Conservation (phyloP, 35 echinoderm and acorn worm species). For the Holothuria glaberrima region DNA sequence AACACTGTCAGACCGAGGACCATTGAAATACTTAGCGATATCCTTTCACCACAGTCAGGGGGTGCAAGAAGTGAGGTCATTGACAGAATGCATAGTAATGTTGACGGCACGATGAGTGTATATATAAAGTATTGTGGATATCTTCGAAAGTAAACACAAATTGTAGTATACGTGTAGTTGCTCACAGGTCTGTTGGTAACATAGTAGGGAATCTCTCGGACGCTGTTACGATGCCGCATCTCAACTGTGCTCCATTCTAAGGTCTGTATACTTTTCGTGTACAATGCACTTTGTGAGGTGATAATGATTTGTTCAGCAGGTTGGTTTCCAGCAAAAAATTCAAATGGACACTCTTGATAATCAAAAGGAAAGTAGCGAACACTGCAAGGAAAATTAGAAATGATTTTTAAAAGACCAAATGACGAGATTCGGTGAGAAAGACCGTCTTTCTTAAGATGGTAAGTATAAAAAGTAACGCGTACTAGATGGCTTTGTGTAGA, state of each 20-base stretch:
- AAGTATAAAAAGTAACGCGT: no score
- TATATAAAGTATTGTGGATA: neutral
- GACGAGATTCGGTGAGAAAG: no score
- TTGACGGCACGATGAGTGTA: neutral
- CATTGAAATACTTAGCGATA: neutral
- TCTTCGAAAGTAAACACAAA: neutral
- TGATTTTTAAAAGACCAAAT: no score
- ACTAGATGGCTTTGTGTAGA: no score
- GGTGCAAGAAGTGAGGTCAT: neutral
- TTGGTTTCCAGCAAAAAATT: neutral
- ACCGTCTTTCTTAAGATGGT: no score
- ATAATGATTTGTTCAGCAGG: no score
- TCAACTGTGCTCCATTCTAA: neutral
- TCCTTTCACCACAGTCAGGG: constrained; percentile 18
- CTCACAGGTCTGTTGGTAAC: neutral
- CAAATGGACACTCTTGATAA: neutral
- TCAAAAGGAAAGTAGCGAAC: constrained; percentile 28
- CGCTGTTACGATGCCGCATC: no score
- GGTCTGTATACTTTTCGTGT: no score
- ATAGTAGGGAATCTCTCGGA: neutral
- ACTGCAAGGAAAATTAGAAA: no score
- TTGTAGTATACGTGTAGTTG: neutral
- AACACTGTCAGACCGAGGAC: constrained; percentile 18
- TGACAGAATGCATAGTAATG: neutral
- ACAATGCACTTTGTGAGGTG: no score